Conservation (phyloP, 2,888 invertebrate species). For the Anthrax anthrax region DNA sequence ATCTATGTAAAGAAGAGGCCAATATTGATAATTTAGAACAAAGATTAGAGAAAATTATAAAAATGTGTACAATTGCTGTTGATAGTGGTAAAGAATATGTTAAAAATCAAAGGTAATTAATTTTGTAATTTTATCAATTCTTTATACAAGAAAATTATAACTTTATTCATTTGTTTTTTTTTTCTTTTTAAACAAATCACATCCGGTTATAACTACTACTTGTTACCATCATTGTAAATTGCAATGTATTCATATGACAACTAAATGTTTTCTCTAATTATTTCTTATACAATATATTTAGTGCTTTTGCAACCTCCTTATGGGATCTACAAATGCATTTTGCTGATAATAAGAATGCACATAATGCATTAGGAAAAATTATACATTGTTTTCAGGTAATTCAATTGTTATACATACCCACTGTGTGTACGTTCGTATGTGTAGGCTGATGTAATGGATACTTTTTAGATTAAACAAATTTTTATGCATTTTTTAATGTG, state of each 20-base stretch:
- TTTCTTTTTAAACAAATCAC: neutral
- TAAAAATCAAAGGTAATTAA: slow-evolving; percentile 75
- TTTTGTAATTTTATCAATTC: too few relatives aligned
- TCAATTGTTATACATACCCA: neutral
- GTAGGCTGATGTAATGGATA: too few relatives aligned
- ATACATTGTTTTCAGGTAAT: slow-evolving; percentile 53
- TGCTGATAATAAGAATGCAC: slow-evolving; percentile 66
- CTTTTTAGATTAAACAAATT: too few relatives aligned
- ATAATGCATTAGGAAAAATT: slow-evolving; percentile 63
- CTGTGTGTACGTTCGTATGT: too few relatives aligned
- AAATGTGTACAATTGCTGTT: slow-evolving; percentile 77
- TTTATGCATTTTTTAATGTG: too few relatives aligned
- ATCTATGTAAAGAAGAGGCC: slow-evolving; percentile 72
- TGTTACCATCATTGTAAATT: too few relatives aligned
- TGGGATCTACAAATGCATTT: slow-evolving; percentile 85
- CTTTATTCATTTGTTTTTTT: too few relatives aligned
- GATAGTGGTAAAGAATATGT: slow-evolving; percentile 87
- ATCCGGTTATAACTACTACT: neutral
- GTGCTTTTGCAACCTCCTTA: slow-evolving; percentile 70
- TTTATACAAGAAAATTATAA: too few relatives aligned
- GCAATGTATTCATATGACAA: too few relatives aligned
- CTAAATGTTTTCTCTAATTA: too few relatives aligned
- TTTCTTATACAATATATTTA: slow-evolving; percentile 27
- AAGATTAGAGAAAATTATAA: slow-evolving; percentile 81
- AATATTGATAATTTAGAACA: slow-evolving; percentile 78